A percentile compares a stretch with the other conserved stretches of the same genome.
phyloP scores from a whole-genome alignment of 2,888 invertebrate species.

The Conops quadrifasciatus region DNA sequence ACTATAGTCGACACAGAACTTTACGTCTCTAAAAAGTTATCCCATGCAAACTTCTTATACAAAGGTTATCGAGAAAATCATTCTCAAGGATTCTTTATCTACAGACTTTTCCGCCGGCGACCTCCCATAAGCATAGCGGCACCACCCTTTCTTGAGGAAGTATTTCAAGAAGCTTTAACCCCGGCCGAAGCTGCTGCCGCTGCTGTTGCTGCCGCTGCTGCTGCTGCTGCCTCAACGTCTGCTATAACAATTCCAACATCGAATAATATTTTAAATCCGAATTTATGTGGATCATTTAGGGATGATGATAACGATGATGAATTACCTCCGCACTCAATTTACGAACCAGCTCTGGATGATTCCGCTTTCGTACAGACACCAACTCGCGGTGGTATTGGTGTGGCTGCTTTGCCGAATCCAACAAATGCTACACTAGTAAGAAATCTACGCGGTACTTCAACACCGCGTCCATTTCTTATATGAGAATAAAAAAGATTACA shows the following conservation, averaged over 20 bases:
- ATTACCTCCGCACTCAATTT: constrained; percentile 57
- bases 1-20: no score
- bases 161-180: constrained; percentile 39
- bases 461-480: constrained; percentile 20
- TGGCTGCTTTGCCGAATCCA: constrained; percentile 60
- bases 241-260: constrained; percentile 45
- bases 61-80: no score
- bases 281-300: constrained; percentile 65
- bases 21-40: no score
- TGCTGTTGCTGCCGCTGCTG: neutral
- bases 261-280: constrained; percentile 65
- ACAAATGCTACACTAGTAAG: constrained; percentile 3
- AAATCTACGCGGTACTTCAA: neutral
- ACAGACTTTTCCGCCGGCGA: constrained; percentile 49
- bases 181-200: neutral
- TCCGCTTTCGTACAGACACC: constrained; percentile 61
- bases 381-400: constrained; percentile 61
- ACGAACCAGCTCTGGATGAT: constrained; percentile 56
- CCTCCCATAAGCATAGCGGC: constrained; percentile 56
- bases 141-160: constrained; percentile 54
- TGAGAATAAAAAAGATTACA: constrained; percentile 22
- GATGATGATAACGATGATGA: constrained; percentile 51
- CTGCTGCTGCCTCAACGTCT: constrained; percentile 26
- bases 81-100: neutral
- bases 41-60: no score